A percentile compares a stretch with the other conserved stretches of the same genome.
Evolutionary conservation across 1,140 invertebrate species (phyloP).

Genomic region (Drosophila simulans): DNA sequence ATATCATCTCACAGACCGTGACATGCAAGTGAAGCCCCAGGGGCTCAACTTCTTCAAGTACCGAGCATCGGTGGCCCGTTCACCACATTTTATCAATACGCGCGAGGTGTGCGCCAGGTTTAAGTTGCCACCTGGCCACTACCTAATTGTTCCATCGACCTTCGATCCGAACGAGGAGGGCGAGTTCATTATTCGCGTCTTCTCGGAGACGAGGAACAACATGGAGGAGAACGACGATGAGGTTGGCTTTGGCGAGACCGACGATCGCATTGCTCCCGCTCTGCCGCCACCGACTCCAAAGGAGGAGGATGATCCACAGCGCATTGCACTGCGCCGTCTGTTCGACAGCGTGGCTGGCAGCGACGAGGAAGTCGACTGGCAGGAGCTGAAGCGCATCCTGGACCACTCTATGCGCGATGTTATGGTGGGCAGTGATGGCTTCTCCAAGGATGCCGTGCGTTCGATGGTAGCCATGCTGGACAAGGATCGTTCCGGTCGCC

Average conservation of each 20-base stretch:
- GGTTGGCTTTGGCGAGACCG: slow-evolving; percentile 91
- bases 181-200: slow-evolving; percentile 97
- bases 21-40: slow-evolving; percentile 91
- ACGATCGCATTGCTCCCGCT: slow-evolving; percentile 85
- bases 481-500: slow-evolving; percentile 95
- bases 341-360: slow-evolving; percentile 95
- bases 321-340: slow-evolving; percentile 90
- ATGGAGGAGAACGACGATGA: slow-evolving; percentile 95
- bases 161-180: slow-evolving; percentile 98
- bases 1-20: slow-evolving; percentile 93
- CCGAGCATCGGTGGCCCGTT: slow-evolving; percentile 95
- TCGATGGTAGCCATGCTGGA: slow-evolving; percentile 99
- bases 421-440: slow-evolving; percentile 87
- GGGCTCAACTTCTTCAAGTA: slow-evolving; percentile 98
- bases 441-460: slow-evolving; percentile 95
- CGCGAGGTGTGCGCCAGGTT: slow-evolving; percentile 93
- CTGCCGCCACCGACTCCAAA: slow-evolving; percentile 77
- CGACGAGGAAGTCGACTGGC: slow-evolving; percentile 97
- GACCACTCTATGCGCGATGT: slow-evolving; percentile 95
- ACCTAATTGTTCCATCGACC: slow-evolving; percentile 98
- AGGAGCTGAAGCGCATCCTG: slow-evolving; percentile 96
- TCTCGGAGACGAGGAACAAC: slow-evolving; percentile 96
- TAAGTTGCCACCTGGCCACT: slow-evolving; percentile 96
- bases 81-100: slow-evolving; percentile 98
- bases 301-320: slow-evolving; percentile 85